These are phyloP conservation scores for Menidia menidia DNA, from an alignment of 2,797 vertebrate species.

Conservation along the genomic window DNA sequence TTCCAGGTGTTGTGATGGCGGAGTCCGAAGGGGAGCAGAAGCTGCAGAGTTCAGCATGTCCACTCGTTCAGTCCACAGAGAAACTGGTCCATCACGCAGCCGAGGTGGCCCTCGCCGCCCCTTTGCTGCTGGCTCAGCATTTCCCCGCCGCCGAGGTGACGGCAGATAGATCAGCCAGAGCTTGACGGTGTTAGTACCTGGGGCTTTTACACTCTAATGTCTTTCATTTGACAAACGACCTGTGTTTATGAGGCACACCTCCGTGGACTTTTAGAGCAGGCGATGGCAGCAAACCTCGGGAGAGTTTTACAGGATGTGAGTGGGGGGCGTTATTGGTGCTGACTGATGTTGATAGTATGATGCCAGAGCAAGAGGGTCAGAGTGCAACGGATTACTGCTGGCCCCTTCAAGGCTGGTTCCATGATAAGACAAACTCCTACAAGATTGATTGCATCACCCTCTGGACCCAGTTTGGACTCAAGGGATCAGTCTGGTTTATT, in stretches of 20 bases:
- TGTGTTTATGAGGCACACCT: constrained; percentile 44
- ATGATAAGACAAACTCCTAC: constrained; percentile 6
- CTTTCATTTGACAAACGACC: constrained; percentile 61
- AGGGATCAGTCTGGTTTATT: neutral
- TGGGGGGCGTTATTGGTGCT: constrained; percentile 19
- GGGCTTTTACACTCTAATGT: constrained; percentile 57
- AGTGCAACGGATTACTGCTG: neutral
- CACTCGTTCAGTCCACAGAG: constrained; percentile 39
- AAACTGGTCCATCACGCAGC: constrained; percentile 44
- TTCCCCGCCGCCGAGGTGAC: constrained; percentile 39
- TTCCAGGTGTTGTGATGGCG: constrained; percentile 26
- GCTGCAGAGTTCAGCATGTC: constrained; percentile 41
- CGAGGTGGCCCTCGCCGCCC: neutral
- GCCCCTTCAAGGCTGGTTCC: neutral
- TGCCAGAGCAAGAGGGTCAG: neutral
- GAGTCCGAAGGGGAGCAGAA: constrained; percentile 31
- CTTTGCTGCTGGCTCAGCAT: constrained; percentile 58
- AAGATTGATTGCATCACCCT: constrained; percentile 2
- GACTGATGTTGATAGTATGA: neutral
- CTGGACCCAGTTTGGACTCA: neutral
- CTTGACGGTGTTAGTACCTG: constrained; percentile 46
- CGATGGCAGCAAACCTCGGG: neutral
- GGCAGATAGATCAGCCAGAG: constrained; percentile 45
- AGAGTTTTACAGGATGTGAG: constrained; percentile 34
- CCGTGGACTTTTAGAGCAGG: constrained; percentile 16